Evolutionary conservation across 2,888 invertebrate species (phyloP).

Genomic region (Rotaria socialis): DNA sequence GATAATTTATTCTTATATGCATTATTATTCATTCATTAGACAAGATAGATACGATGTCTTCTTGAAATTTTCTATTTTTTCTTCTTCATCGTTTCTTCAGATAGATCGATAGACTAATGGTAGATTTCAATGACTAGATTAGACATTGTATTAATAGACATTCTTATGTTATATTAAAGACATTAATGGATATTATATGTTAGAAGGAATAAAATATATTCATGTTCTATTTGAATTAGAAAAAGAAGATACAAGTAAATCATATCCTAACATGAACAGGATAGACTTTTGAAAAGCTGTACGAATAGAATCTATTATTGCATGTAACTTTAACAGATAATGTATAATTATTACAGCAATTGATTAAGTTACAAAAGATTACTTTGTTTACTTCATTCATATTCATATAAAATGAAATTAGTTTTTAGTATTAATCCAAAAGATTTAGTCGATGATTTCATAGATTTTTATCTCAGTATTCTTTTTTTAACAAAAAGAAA

Average conservation of each 20-base stretch:
- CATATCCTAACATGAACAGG: background rate
- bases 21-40: conserved; percentile 16
- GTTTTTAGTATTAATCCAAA: background rate
- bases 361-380: background rate
- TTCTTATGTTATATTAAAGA: background rate
- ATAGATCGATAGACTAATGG: background rate
- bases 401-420: background rate
- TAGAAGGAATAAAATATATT: background rate
- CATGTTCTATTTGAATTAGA: background rate
- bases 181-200: background rate
- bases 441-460: background rate
- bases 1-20: conserved; percentile 22
- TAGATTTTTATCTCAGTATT: background rate
- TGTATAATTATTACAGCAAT: background rate
- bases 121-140: background rate
- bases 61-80: background rate
- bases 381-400: background rate
- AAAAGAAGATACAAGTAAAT: background rate
- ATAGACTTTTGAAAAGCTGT: too few relatives aligned
- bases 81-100: background rate
- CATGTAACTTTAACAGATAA: background rate
- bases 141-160: background rate
- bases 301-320: background rate
- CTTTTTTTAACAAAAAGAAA: background rate
- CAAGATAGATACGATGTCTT: conserved; percentile 18